A percentile compares a stretch with the other conserved stretches of the same genome.
These are phyloP conservation scores for Aphyosemion australe DNA, from an alignment of 2,113 vertebrate species.

Conservation along the genomic window DNA sequence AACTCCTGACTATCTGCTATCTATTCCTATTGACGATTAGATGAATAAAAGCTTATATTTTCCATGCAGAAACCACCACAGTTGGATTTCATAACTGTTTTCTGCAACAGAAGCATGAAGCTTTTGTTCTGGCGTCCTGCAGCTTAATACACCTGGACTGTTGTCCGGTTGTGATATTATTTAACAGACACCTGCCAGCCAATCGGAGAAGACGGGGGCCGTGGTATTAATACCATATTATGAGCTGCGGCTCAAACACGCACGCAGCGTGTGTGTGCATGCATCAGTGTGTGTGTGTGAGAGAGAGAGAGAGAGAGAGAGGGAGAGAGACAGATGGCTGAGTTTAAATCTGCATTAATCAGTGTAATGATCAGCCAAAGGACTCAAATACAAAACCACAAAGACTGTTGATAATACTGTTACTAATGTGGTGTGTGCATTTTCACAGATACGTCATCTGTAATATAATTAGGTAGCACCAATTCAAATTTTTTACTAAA, in stretches of 20 bases:
- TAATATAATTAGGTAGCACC: no score
- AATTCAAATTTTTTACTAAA: no score
- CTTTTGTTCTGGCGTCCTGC: background rate
- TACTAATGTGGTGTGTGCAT: slow-evolving; percentile 3
- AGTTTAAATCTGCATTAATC: slow-evolving; percentile 43
- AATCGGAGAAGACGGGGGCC: slow-evolving; percentile 20
- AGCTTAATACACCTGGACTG: slow-evolving; percentile 2
- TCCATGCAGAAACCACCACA: no score
- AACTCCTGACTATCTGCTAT: no score
- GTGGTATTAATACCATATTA: slow-evolving; percentile 23
- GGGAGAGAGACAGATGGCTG: no score
- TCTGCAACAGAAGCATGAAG: background rate
- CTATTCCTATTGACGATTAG: no score
- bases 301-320: no score
- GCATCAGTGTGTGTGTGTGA: background rate
- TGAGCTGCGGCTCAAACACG: slow-evolving; percentile 29
- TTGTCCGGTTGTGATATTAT: slow-evolving; percentile 9
- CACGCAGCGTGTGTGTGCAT: slow-evolving; percentile 22
- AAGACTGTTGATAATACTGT: slow-evolving; percentile 26
- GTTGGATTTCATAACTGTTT: background rate
- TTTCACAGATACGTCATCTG: no score
- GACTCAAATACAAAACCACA: slow-evolving; percentile 46
- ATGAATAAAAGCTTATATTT: no score
- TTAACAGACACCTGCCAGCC: slow-evolving; percentile 19
- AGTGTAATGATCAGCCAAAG: slow-evolving; percentile 61